Evolutionary conservation across 2,113 vertebrate genomes (phyloP).

Genomic region (Notothenia rossii): DNA sequence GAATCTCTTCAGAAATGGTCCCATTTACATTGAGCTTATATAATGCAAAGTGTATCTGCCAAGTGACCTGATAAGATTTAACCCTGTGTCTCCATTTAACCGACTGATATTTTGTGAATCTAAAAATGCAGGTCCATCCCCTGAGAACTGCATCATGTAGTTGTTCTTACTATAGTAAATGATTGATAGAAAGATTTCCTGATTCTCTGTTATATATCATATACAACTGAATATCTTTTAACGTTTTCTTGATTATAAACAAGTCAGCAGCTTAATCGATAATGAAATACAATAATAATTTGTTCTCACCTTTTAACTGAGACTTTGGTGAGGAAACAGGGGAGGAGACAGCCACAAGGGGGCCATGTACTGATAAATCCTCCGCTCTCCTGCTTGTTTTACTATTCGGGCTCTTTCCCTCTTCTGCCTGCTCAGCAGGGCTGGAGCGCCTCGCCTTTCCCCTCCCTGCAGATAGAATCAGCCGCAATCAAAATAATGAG

Average conservation of each 20-base stretch:
- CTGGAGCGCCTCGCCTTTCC: constrained; percentile 52
- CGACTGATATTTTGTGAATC: not conserved
- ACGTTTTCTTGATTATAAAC: too few relatives aligned
- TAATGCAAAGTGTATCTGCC: not conserved
- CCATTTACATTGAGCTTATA: not conserved
- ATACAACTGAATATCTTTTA: too few relatives aligned
- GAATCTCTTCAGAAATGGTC: not conserved
- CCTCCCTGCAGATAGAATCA: constrained; percentile 43
- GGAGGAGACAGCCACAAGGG: not conserved
- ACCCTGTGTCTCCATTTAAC: not conserved
- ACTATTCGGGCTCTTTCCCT: constrained; percentile 10
- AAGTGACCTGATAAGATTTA: not conserved
- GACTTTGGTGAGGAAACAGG: constrained; percentile 46
- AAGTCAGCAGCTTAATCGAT: too few relatives aligned
- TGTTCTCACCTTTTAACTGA: constrained; percentile 64
- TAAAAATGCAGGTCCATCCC: not conserved
- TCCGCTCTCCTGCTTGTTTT: constrained; percentile 5
- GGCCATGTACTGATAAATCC: not conserved
- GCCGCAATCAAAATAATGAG: not conserved
- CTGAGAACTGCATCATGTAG: not conserved
- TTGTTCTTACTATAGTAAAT: not conserved
- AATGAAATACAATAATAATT: not conserved
- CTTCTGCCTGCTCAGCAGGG: constrained; percentile 27
- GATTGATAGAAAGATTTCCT: not conserved
- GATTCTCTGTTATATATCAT: too few relatives aligned